Evolutionary conservation across 2,888 invertebrate species (phyloP), one percentile per base, ranked within the genome.

Genomic region (Eubasilissa splendida): DNA sequence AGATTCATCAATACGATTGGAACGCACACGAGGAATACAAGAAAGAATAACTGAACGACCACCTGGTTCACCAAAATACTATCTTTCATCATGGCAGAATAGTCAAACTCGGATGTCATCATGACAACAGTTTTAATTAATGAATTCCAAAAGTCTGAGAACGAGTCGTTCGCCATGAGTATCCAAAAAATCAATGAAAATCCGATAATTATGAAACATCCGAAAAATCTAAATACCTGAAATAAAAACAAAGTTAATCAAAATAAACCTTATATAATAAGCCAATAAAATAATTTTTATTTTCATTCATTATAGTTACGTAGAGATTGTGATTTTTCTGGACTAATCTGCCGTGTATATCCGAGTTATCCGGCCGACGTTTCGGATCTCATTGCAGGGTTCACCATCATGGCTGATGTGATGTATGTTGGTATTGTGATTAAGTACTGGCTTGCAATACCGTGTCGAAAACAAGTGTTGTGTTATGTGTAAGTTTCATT

Each of bases 1-100:
- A 92, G 86, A 85, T 92, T 92, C 91, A 92, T 92, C 12, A 92
- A 86, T 0, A 92, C 91, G 66, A 92, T 91, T 8, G 91, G 90
- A 60, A 92, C 91, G 80, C 92, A 84, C 52, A 92, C 87, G 0
- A 92, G 85, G 82, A 92, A 92, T 4, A 90, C 84, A 0, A 92
- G 86, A 84, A 92, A 91, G 54, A 92, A 88, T 0, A 92, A 84
- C 71, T 91, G 87, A 1, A 91, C 88, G 56, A 91, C 86, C 59
- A 89, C 85, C 31, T 89, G 85, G 1, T 89, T 90, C 0, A 88
- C 88, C 31, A 22, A 22, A 31, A n/a, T 5, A 1, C 88, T 87
- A 83, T 89, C 88, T 14, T 87, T 87, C 79, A 89, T 87, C 22
- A 65, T 14, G 31, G 4, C 7, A 10, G 84, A 87, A 84, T 92